A percentile compares a stretch with the other conserved stretches of the same genome.
phyloP scores from a whole-genome alignment of 2,888 invertebrate genomes.

The Ormyrus thymus region DNA sequence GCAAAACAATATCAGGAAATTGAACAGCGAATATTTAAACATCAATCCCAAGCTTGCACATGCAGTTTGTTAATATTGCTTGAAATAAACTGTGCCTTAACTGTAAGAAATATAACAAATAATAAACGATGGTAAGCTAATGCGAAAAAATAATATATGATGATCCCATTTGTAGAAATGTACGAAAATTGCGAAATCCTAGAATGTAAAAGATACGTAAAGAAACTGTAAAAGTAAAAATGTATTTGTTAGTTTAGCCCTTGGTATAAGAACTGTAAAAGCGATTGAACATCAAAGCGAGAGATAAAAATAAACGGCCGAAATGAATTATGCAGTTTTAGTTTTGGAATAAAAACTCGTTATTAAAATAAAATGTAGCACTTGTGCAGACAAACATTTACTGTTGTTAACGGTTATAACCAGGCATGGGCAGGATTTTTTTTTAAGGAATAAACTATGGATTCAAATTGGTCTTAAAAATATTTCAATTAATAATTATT shows the following conservation, averaged over 20 bases:
- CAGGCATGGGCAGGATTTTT: constrained; percentile 47
- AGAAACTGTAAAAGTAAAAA: constrained; percentile 49
- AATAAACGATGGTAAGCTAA: constrained; percentile 15
- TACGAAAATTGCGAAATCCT: constrained; percentile 16
- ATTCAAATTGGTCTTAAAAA: too few relatives aligned
- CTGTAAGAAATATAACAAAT: constrained; percentile 30
- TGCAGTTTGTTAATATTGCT: constrained; percentile 53
- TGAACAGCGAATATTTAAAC: constrained; percentile 14
- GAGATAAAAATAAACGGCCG: constrained; percentile 24
- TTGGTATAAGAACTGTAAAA: constrained; percentile 35
- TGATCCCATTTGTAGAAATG: constrained; percentile 26
- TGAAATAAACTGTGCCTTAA: constrained; percentile 39
- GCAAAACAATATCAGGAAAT: constrained; percentile 1
- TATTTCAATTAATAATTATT: too few relatives aligned
- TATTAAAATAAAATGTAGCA: constrained; percentile 44
- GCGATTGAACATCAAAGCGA: constrained; percentile 40
- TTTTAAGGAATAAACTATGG: too few relatives aligned
- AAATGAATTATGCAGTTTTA: neutral
- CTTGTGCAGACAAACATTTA: constrained; percentile 48
- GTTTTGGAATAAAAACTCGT: constrained; percentile 6
- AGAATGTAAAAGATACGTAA: constrained; percentile 9
- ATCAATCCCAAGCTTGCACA: constrained; percentile 53
- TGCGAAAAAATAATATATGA: constrained; percentile 26
- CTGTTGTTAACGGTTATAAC: constrained; percentile 47
- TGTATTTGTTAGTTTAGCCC: constrained; percentile 51